Evolutionary conservation across 2,113 vertebrate species (phyloP).

Genomic region (Erythrocebus patas): DNA sequence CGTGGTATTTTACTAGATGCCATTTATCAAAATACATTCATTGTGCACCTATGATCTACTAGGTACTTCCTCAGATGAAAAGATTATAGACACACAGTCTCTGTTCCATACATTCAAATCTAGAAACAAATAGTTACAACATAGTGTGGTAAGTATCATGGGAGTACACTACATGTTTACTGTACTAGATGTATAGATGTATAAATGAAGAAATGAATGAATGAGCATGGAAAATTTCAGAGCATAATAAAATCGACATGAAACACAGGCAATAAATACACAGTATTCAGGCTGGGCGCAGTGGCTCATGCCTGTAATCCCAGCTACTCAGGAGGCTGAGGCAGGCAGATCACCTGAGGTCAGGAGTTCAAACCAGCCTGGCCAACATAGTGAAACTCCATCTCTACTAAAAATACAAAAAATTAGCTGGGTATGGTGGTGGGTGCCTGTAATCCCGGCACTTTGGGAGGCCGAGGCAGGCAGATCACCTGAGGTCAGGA

Average conservation of each 20-base stretch:
- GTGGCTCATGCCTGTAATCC: too few relatives aligned
- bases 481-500: too few relatives aligned
- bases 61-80: not conserved
- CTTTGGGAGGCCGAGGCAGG: too few relatives aligned
- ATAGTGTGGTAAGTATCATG: not conserved
- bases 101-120: not conserved
- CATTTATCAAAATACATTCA: not conserved
- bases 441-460: too few relatives aligned
- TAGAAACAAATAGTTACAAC: not conserved
- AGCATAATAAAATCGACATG: slow-evolving; percentile 3
- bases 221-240: not conserved
- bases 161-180: not conserved
- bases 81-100: not conserved
- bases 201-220: slow-evolving; percentile 16
- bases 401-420: too few relatives aligned
- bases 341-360: too few relatives aligned
- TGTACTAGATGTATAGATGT: not conserved
- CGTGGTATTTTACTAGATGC: not conserved
- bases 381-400: too few relatives aligned
- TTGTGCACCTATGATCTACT: not conserved
- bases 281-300: not conserved
- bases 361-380: too few relatives aligned
- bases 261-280: not conserved
- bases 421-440: too few relatives aligned
- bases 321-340: too few relatives aligned